A percentile compares a stretch with the other conserved stretches of the same genome.
These are phyloP conservation scores for Buceros bicornis DNA, from an alignment of 2,797 vertebrate species.

Conservation along the genomic window DNA sequence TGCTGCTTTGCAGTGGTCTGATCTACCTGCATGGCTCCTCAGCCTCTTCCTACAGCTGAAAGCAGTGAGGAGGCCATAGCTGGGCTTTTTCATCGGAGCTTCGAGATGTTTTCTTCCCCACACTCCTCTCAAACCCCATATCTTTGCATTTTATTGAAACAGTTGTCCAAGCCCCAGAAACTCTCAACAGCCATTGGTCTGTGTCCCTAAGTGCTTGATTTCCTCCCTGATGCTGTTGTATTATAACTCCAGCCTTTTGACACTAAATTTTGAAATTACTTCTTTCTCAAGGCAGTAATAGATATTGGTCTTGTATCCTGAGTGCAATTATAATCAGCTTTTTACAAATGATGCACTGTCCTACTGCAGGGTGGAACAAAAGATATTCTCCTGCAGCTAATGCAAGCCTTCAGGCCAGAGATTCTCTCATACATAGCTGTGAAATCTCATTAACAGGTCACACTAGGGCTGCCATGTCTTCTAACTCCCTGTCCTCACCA, in stretches of 20 bases:
- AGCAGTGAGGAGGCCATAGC: neutral
- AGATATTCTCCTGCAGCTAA: neutral
- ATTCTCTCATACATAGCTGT: neutral
- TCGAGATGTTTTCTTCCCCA: neutral
- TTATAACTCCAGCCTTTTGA: neutral
- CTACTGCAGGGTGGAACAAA: neutral
- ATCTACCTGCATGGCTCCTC: neutral
- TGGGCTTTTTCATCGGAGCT: neutral
- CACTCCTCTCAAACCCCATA: neutral
- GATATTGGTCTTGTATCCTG: neutral
- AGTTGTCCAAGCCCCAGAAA: neutral
- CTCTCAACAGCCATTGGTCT: neutral
- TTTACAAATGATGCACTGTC: neutral
- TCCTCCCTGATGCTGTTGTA: neutral
- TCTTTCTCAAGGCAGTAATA: neutral
- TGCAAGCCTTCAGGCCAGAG: neutral
- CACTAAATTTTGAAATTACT: neutral
- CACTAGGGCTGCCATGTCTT: neutral
- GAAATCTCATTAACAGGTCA: neutral
- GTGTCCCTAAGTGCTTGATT: neutral
- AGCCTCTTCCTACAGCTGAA: neutral
- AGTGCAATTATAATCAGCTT: neutral
- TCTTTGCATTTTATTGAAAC: neutral
- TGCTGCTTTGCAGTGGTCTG: neutral
- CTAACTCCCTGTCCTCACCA: neutral